Evolutionary conservation across 2,113 vertebrate species (phyloP).

Genomic region (Burhinus oedicnemus): DNA sequence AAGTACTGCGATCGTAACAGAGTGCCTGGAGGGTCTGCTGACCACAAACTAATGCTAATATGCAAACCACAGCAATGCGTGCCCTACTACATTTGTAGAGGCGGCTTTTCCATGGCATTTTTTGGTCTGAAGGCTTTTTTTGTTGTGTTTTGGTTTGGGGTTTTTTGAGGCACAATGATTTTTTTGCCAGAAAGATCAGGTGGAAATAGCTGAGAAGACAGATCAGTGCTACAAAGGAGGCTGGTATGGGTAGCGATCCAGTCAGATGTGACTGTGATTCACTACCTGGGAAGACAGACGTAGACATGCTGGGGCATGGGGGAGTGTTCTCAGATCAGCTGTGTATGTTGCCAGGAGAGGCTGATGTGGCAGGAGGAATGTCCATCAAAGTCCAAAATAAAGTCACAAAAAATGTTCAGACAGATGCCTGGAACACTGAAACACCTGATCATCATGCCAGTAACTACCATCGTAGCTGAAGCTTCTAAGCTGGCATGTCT

Average conservation of each 20-base stretch:
- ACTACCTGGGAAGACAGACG: background rate
- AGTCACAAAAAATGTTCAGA: background rate
- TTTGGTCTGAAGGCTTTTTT: background rate
- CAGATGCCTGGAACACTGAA: background rate
- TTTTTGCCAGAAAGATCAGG: background rate
- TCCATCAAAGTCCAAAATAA: background rate
- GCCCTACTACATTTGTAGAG: background rate
- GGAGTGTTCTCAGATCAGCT: background rate
- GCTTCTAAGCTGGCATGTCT: background rate
- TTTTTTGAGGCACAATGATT: background rate
- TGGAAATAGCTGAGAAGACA: background rate
- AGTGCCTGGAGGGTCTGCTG: background rate
- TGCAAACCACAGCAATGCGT: background rate
- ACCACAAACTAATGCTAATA: background rate
- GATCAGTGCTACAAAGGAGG: background rate
- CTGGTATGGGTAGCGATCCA: background rate
- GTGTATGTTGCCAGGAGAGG: background rate
- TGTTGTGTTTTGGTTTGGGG: background rate
- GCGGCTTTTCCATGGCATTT: background rate
- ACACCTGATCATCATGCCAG: background rate
- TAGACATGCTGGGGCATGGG: background rate
- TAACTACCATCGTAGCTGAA: background rate
- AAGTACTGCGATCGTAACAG: background rate
- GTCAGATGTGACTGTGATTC: background rate
- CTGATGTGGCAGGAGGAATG: background rate